Evolutionary conservation across 2,797 vertebrate species (phyloP), one percentile per base, ranked within the genome.

Genomic region (Calcarius lapponicus): DNA sequence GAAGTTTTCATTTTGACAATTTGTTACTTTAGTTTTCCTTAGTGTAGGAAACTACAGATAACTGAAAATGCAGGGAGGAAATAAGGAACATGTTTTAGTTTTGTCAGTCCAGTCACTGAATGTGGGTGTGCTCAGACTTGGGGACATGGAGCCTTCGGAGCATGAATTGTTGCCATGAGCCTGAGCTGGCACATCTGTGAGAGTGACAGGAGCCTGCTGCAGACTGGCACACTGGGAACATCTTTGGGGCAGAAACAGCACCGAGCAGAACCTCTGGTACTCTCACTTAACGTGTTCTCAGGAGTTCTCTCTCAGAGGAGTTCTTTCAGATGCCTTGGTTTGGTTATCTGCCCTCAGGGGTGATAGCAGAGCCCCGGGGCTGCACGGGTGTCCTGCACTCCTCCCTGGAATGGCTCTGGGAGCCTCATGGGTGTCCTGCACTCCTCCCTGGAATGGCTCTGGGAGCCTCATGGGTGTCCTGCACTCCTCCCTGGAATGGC

Each of bases 61-160:
- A 19, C 3, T 29, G 73, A 36, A 87, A 79, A 48, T 14, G 10
- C 16, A 28, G 47, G 18, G 43, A 60, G 42, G 62, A 76, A 24
- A 40, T 8, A 10, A 58, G 26, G 65, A 36, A 2, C 19, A 8
- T 25, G 5, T 36, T 20, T 47, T 12, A 12, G 18, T 16, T 91
- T 29, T 50, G 31, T n/a, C 0, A n/a, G 17, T 34, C 0, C 26
- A 11, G 45, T 16, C n/a, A 3, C 9, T 36, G 64, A 14, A 4
- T 7, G 34, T 38, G 5, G 7, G 26, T 31, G 86, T 58, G 67
- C 34, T 64, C 34, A 34, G 25, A 17, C 82, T 25, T 32, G 34
- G 60, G 67, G 75, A 69, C 47, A 40, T 45, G 32, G 64, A 79
- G 66, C 74, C 74, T 34, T 36, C 20, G 38, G 61, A 65, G 62